These are phyloP conservation scores for Gastrophysa polygoni DNA, from an alignment of 2,888 invertebrate genomes.

Conservation along the genomic window DNA sequence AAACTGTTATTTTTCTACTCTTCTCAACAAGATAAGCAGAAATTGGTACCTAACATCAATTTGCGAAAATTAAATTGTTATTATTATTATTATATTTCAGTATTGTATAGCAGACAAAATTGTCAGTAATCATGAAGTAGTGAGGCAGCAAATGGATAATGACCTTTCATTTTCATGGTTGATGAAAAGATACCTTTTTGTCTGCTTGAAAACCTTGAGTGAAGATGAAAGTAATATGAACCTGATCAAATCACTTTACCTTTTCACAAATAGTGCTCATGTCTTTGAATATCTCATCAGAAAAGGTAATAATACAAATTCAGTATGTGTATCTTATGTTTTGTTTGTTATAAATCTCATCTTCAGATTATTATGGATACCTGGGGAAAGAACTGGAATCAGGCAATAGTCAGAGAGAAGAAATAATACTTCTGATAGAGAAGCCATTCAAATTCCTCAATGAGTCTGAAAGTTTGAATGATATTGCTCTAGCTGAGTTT, in stretches of 20 bases:
- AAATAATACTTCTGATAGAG: slow-evolving; percentile 76
- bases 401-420: slow-evolving; percentile 63
- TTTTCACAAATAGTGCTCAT: slow-evolving; percentile 65
- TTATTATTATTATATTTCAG: slow-evolving; percentile 40
- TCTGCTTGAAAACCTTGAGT: slow-evolving; percentile 49
- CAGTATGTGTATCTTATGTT: too few species aligned
- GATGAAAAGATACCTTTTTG: slow-evolving; percentile 51
- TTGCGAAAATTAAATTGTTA: too few species aligned
- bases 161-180: slow-evolving; percentile 59
- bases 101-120: slow-evolving; percentile 57
- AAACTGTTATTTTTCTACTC: slow-evolving; percentile 82
- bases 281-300: slow-evolving; percentile 64
- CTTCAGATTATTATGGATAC: slow-evolving; percentile 75
- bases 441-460: slow-evolving; percentile 72
- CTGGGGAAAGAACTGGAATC: slow-evolving; percentile 71
- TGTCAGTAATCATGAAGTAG: slow-evolving; percentile 51
- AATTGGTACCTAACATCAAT: too few species aligned
- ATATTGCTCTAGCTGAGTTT: slow-evolving; percentile 64
- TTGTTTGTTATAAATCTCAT: neutral
- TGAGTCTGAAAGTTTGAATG: slow-evolving; percentile 57
- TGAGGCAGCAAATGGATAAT: slow-evolving; percentile 39
- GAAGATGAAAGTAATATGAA: slow-evolving; percentile 63
- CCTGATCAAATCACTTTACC: slow-evolving; percentile 79
- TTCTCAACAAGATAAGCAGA: slow-evolving; percentile 67
- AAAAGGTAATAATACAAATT: slow-evolving; percentile 59